Conservation (phyloP, 2,113 vertebrate genomes). For the Pipra filicauda region DNA sequence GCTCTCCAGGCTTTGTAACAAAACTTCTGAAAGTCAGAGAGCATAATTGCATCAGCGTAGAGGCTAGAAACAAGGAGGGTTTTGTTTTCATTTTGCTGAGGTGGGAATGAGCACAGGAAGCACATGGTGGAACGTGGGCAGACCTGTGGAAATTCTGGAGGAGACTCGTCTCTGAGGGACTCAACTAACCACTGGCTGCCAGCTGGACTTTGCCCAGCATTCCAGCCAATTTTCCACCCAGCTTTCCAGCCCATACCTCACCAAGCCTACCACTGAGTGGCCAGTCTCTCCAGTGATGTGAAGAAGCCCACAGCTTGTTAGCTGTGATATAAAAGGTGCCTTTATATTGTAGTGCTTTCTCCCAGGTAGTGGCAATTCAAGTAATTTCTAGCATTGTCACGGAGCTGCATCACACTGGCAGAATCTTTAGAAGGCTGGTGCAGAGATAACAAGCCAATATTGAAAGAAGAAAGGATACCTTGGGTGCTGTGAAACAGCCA, state of each 20-base stretch:
- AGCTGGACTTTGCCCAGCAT: neutral
- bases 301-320: neutral
- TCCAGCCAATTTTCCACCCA: neutral
- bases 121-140: neutral
- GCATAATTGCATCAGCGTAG: rapidly evolving
- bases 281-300: neutral
- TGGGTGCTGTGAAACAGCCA: neutral
- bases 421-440: neutral
- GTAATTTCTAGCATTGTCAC: neutral
- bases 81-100: neutral
- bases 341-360: neutral
- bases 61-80: neutral
- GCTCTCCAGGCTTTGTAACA: neutral
- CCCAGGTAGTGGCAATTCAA: neutral
- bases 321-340: neutral
- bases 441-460: neutral
- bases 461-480: neutral
- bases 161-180: neutral
- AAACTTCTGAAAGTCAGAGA: neutral
- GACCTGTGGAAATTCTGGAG: neutral
- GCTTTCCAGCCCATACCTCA: neutral
- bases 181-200: neutral
- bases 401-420: neutral
- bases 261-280: neutral
- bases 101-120: neutral